These are phyloP conservation scores for Dromius quadrimaculatus DNA, from an alignment of 2,888 invertebrate genomes.

Conservation along the genomic window DNA sequence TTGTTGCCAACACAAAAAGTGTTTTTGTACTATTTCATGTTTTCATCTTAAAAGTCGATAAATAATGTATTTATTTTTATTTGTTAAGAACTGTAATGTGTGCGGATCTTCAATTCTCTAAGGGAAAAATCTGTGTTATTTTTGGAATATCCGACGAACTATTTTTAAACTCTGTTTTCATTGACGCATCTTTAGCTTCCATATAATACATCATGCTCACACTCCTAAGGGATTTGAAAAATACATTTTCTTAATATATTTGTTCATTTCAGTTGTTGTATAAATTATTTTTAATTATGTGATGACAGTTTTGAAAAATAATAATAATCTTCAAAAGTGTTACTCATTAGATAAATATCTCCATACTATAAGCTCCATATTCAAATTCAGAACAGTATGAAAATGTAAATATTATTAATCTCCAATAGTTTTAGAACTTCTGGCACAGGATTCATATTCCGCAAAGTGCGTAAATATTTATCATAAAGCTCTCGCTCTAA, in stretches of 20 bases:
- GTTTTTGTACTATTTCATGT: too few relatives aligned
- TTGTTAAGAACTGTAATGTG: too few relatives aligned
- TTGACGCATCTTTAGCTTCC: conserved; percentile 8
- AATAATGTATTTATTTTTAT: too few relatives aligned
- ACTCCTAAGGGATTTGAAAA: background rate
- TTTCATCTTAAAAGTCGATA: too few relatives aligned
- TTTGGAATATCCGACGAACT: background rate
- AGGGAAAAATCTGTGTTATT: conserved; percentile 1
- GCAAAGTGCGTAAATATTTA: conserved; percentile 30
- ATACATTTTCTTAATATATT: conserved; percentile 1
- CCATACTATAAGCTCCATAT: too few relatives aligned
- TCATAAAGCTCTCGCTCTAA: conserved; percentile 7
- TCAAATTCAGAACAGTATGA: too few relatives aligned
- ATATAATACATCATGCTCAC: conserved; percentile 12
- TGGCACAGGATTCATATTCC: conserved; percentile 19
- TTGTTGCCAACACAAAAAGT: too few relatives aligned
- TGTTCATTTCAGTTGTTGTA: background rate
- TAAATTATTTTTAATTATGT: conserved; percentile 35
- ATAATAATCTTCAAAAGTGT: background rate
- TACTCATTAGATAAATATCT: too few relatives aligned
- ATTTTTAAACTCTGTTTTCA: conserved; percentile 22
- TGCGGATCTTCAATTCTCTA: background rate
- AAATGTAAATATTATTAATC: too few relatives aligned
- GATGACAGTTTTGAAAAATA: background rate
- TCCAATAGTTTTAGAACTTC: background rate